Conservation (phyloP, 2,797 vertebrate genomes). For the Furcifer pardalis region DNA sequence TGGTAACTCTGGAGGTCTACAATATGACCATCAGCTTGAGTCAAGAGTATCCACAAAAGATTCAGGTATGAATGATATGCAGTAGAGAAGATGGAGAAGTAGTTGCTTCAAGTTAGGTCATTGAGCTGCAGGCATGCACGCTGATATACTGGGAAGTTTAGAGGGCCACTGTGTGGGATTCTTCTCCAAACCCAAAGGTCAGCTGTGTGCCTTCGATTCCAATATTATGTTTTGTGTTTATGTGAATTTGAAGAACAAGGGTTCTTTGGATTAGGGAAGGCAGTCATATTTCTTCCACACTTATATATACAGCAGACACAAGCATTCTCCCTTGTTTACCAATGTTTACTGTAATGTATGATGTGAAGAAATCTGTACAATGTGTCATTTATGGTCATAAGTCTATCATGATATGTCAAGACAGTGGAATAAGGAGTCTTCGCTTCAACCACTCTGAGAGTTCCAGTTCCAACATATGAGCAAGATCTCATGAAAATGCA, state of each 20-base stretch:
- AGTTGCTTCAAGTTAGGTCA: background rate
- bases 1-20: constrained; percentile 57
- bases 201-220: background rate
- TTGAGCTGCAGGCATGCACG: too few relatives aligned
- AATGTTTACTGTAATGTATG: background rate
- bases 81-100: too few relatives aligned
- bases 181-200: too few relatives aligned
- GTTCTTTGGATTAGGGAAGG: background rate
- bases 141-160: background rate
- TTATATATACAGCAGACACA: background rate
- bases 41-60: constrained; percentile 54
- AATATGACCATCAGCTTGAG: constrained; percentile 59
- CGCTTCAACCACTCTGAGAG: too few relatives aligned
- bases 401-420: too few relatives aligned
- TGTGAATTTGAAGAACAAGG: background rate
- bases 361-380: background rate
- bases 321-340: background rate
- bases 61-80: constrained; percentile 49
- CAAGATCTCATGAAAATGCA: background rate
- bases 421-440: too few relatives aligned
- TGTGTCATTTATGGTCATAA: background rate
- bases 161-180: background rate
- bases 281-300: background rate
- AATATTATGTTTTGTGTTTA: background rate
- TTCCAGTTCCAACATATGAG: too few relatives aligned